Conservation (phyloP, 23 tunicate species). For the Ciona savignyi region DNA sequence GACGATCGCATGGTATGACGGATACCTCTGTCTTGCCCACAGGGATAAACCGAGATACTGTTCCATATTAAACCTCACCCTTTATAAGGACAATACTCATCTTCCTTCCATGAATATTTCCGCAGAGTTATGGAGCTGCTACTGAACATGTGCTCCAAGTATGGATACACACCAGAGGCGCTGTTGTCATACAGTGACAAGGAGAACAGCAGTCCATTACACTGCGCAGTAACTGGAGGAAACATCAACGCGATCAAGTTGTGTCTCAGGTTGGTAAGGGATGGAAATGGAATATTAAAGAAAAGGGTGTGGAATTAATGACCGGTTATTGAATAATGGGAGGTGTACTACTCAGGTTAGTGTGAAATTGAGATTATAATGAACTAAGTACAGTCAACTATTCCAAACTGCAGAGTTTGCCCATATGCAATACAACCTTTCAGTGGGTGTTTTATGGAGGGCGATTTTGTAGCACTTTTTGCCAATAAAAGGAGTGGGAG, state of each 20-base stretch:
- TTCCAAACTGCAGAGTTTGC: no score
- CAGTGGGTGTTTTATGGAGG: no score
- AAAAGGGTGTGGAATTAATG: background rate
- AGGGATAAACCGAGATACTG: no score
- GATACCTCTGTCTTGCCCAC: no score
- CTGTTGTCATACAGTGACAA: constrained; percentile 68
- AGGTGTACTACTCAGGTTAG: background rate
- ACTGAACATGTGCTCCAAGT: constrained; percentile 35
- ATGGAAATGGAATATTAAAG: background rate
- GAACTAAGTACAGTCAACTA: no score
- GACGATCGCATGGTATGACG: no score
- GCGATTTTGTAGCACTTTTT: background rate
- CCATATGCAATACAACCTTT: no score
- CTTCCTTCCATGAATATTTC: no score
- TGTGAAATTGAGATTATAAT: background rate
- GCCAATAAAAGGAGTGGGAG: background rate
- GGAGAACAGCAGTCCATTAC: constrained; percentile 75
- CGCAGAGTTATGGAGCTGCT: constrained; percentile 58
- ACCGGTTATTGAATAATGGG: background rate
- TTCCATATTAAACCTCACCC: no score
- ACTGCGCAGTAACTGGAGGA: constrained; percentile 85
- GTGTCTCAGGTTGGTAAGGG: constrained; percentile 66
- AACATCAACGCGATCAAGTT: constrained; percentile 50
- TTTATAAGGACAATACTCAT: no score
- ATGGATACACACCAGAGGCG: constrained; percentile 47